Base-by-base conservation (phyloP, 1,140 invertebrate genomes). In the Liolophura sinensis region DNA sequence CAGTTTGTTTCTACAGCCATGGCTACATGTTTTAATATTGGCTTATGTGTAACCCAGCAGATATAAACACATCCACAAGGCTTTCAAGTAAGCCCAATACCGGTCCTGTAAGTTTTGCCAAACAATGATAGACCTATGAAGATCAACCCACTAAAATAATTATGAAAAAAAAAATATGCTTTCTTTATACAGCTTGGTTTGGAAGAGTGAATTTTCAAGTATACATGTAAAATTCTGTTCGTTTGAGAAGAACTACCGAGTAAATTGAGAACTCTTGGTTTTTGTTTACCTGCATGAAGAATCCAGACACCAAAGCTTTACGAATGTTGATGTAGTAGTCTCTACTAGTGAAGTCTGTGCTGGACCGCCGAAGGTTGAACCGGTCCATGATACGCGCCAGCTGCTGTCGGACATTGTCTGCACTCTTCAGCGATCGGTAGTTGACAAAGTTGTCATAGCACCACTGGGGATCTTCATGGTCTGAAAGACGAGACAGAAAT, bases 371-470 rank as follows among this genome's bases (percentile, higher is more conserved):
- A 64, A 99, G 86, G 79, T 91, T 93, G 82, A 99, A 99, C 71
- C 97, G 88, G 82, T 94, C 93, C 93, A 94, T 95, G 71, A 94
- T 93, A 73, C 92, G 85, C 24, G 91, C 91, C 62, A 95, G 79
- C 78, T 94, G 93, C 72, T 92, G 90, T 64, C 93, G 85, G 1
- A 95, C 92, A 77, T 94, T 93, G 74, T 94, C 93, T 1, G 92
- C 92, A 72, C 91, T 97, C 85, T 99, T 99, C 31, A 99, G 85
- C 4, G 97, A 98, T 72, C 97, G 90, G 85, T 95, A 99, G 87
- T 99, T 99, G 61, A 99, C 92, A 82, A 99, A 99, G 86, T 99
- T 99, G 78, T 99, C 96, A 76, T 98, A 99, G 84, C 97, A 99
- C 97, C 97, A 99, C 82, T 96, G 93, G 0, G 93, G 91, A 86